Conservation (phyloP, 2,888 invertebrate genomes). For the Morpho deidamia region DNA sequence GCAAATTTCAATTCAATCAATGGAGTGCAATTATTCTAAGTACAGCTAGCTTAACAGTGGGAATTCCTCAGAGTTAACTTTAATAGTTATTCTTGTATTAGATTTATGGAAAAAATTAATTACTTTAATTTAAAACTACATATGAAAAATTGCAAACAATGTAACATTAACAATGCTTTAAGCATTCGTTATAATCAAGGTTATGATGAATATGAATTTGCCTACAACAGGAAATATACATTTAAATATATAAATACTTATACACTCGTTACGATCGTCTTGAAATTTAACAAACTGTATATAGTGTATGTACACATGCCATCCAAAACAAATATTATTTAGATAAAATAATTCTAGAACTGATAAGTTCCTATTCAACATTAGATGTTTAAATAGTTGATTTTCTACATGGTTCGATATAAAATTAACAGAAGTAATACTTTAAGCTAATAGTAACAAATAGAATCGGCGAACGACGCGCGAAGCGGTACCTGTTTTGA, state of each 20-base stretch:
- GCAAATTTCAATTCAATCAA: too few species aligned
- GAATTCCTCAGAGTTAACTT: too few species aligned
- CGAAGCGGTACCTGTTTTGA: conserved; percentile 70
- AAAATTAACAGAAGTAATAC: conserved; percentile 4
- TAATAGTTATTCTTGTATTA: too few species aligned
- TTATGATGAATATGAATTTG: too few species aligned
- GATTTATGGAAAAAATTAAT: too few species aligned
- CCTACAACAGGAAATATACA: neutral
- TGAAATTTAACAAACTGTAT: neutral
- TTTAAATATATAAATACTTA: neutral
- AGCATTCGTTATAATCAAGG: too few species aligned
- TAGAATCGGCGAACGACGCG: neutral
- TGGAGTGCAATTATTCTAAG: too few species aligned
- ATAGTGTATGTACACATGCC: neutral
- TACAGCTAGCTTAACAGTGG: too few species aligned
- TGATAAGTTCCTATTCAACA: neutral
- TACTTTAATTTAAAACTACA: neutral
- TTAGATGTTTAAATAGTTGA: neutral
- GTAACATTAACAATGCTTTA: too few species aligned
- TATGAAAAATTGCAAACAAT: neutral
- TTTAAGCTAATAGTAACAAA: neutral
- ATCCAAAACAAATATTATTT: conserved; percentile 2
- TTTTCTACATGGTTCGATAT: conserved; percentile 8
- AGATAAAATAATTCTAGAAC: conserved; percentile 4
- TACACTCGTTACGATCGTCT: neutral